A percentile compares a stretch with the other conserved stretches of the same genome.
These are phyloP conservation scores for Meteorus sp. DNA, from an alignment of 1,140 invertebrate species.

Conservation along the genomic window DNA sequence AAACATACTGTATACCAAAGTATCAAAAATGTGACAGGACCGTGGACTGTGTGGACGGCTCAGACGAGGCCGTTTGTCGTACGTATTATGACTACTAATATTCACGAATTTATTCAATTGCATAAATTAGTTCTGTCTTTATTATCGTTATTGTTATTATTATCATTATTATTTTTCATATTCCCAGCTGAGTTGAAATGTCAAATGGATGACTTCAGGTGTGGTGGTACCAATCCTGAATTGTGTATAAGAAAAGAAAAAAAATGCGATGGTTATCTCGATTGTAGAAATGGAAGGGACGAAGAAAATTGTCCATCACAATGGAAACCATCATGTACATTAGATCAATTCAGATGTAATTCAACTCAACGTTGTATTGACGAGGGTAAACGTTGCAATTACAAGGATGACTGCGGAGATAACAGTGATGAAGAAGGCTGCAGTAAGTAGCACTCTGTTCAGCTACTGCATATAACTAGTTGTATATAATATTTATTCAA, in stretches of 20 bases:
- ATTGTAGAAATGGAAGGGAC: constrained; percentile 85
- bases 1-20: constrained; percentile 88
- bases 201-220: constrained; percentile 80
- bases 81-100: constrained; percentile 61
- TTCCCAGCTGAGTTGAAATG: constrained; percentile 82
- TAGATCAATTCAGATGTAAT: constrained; percentile 89
- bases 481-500: background rate
- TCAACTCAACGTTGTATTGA: constrained; percentile 84
- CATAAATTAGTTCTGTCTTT: too few species aligned
- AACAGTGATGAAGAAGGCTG: constrained; percentile 86
- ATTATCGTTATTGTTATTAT: too few species aligned
- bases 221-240: constrained; percentile 65
- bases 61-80: constrained; percentile 92
- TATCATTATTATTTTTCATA: too few species aligned
- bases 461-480: background rate
- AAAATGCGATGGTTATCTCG: constrained; percentile 84
- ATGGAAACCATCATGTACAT: constrained; percentile 63
- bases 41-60: constrained; percentile 91
- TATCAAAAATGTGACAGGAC: constrained; percentile 91
- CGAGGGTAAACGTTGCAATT: constrained; percentile 79
- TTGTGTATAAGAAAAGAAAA: constrained; percentile 85
- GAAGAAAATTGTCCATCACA: constrained; percentile 72
- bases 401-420: constrained; percentile 86
- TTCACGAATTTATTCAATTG: background rate
- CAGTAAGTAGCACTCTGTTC: constrained; percentile 64